Base-by-base conservation (phyloP, 1,140 invertebrate species). In the Ladona fulva region DNA sequence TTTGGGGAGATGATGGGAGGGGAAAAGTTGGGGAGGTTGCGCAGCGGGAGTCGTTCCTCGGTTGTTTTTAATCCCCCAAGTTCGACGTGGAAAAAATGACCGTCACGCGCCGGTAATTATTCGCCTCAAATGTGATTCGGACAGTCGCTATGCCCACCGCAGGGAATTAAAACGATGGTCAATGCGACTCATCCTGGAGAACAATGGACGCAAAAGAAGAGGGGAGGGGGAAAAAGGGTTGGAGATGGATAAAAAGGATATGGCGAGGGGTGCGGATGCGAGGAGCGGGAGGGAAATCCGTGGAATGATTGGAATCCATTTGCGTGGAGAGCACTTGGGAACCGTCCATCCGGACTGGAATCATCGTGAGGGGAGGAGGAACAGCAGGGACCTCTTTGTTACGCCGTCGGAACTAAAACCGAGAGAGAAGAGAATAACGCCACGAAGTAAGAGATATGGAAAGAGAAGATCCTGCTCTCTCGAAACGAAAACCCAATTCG, bases 81-180 rank as follows among this genome's bases (percentile, higher is more conserved):
- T 66, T 66, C 52, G 52, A 66, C 52, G 52, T 66, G 52, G 52
- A 66, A 66, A 66, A 66, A 66, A 66, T 66, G 52, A 22, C 52
- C 52, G 52, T 66, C 52, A 66, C 52, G 52, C 52, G 52, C n/a
- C 52, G 52, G 52, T 66, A 66, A 66, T 66, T 66, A 66, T 66
- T 66, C 52, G 52, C 52, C n/a, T 66, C 52, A 66, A 66, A 66
- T 66, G 52, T 66, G 52, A 66, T 66, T 66, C 52, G 52, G 52
- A 66, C 52, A 66, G 52, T 66, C 52, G 52, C 52, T 19, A 19
- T 66, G 52, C 52, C 52, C 52, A 66, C 52, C 52, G 52, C 52
- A 66, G 52, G 52, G 52, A 66, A 66, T 66, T 66, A 66, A 66
- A 66, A 66, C 52, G 52, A 22, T 66, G 52, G 52, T 66, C 52